Base-by-base conservation (phyloP, 2,797 vertebrate genomes). In the Peromyscus eremicus region DNA sequence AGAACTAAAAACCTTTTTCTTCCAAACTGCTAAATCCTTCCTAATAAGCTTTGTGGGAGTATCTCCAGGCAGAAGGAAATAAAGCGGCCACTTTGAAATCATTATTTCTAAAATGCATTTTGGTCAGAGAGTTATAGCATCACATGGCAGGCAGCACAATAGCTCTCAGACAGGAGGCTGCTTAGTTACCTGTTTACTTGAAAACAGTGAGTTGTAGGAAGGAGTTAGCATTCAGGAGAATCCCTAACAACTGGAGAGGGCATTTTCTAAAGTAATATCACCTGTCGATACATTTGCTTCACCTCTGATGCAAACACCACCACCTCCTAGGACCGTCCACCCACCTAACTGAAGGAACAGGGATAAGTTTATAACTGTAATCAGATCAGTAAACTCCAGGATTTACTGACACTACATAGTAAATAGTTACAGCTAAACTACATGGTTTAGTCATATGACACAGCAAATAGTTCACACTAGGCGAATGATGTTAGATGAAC, bases 51-150 rank as follows among this genome's bases (percentile, higher is more conserved):
- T 94, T 95, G 11, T 81, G 94, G 80, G 13, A 43, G 25, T 80
- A 4, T 96, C 70, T 62, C 55, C 11, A 25, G 84, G 97, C 68
- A 96, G 89, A 91, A 92, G 70, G 89, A 97, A 97, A 97, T 84
- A 49, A 96, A 79, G 46, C 87, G 46, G 66, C 32, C 29, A 93
- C 91, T 60, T 5, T 17, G 6, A 43, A 94, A 40, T 93, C 0
- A 94, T 96, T 94, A 97, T 96, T 97, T 92, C 90, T 95, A 66
- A 70, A 71, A 96, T 96, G 92, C 7, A 11, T 37, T 94, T 96
- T 79, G 37, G 21, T 77, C 17, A 60, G 14, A 55, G 17, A 89
- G 82, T 71, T 49, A 14, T 2, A 62, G 14, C 75, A 32, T 25
- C 88, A 9, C 40, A 4, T 29, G 66, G 73, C 70, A 95, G 52